Percentiles rank a stretch among this genome's conserved stretches.
phyloP scores from a whole-genome alignment of 1,140 invertebrate genomes.

The Ylistrum balloti region DNA sequence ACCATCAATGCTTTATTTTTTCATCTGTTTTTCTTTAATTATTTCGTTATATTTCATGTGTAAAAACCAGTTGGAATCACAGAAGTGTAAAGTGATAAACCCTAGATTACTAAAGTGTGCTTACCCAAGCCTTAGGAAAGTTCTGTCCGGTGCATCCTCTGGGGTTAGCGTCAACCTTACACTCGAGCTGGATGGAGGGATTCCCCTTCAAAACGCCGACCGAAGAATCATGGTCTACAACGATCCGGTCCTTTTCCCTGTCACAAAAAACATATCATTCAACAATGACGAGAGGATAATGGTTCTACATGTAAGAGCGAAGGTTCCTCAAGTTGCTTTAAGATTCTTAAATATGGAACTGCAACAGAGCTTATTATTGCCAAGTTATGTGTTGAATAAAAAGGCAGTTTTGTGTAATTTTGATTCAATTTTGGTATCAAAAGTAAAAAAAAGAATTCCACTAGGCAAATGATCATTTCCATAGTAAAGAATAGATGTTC shows the following conservation, averaged over 20 bases:
- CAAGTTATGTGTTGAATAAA: too few relatives aligned
- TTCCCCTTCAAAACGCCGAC: background rate
- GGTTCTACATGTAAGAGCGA: background rate
- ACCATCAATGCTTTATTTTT: too few relatives aligned
- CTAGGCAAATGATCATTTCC: too few relatives aligned
- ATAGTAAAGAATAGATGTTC: too few relatives aligned
- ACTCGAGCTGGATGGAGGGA: background rate
- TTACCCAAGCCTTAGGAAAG: background rate
- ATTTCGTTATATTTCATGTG: background rate
- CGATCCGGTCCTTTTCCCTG: background rate
- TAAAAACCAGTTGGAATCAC: background rate
- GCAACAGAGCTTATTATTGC: too few relatives aligned
- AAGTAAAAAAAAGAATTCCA: too few relatives aligned
- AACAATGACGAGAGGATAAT: background rate
- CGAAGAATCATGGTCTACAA: constrained; percentile 23
- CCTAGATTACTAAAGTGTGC: background rate
- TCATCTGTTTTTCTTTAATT: background rate
- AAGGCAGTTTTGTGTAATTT: too few relatives aligned
- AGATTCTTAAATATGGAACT: too few relatives aligned
- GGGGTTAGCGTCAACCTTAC: background rate
- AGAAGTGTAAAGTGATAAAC: background rate
- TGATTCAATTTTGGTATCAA: too few relatives aligned
- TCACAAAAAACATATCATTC: background rate
- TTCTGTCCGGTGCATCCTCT: background rate
- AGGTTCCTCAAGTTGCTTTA: too few relatives aligned